Evolutionary conservation across 2,888 invertebrate genomes (phyloP).

Genomic region (Euclidia mi): DNA sequence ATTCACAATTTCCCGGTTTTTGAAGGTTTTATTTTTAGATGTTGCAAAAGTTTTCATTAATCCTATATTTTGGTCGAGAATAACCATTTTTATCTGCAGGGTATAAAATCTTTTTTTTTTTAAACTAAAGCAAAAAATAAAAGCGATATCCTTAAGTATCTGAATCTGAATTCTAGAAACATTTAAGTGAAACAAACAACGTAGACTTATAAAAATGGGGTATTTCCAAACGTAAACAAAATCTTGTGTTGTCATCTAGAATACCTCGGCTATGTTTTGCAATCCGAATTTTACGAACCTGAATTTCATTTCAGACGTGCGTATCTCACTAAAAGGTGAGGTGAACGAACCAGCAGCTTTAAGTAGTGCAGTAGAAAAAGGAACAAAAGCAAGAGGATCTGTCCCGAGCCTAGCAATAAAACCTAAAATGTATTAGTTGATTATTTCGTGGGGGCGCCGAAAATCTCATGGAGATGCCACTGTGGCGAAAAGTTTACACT

Average conservation of each 20-base stretch:
- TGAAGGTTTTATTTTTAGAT: not conserved
- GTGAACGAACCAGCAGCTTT: slow-evolving; percentile 10
- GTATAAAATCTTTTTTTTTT: slow-evolving; percentile 6
- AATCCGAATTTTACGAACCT: slow-evolving; percentile 55
- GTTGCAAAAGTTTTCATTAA: slow-evolving; percentile 5
- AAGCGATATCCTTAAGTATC: slow-evolving; percentile 22
- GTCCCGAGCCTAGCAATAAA: slow-evolving; percentile 1
- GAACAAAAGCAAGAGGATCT: slow-evolving; percentile 3
- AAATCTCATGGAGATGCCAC: not conserved
- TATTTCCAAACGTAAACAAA: slow-evolving; percentile 43
- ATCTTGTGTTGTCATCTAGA: slow-evolving; percentile 57
- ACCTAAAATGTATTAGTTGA: slow-evolving; percentile 15
- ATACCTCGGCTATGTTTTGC: slow-evolving; percentile 51
- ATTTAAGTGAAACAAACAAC: slow-evolving; percentile 46
- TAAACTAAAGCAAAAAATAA: too few species aligned
- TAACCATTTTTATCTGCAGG: slow-evolving; percentile 7
- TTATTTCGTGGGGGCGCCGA: not conserved
- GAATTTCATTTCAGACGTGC: slow-evolving; percentile 57
- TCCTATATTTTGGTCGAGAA: slow-evolving; percentile 2
- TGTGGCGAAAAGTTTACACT: not conserved
- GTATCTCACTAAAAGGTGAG: slow-evolving; percentile 32
- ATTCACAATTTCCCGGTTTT: not conserved
- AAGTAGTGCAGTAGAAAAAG: slow-evolving; percentile 12
- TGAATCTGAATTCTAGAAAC: slow-evolving; percentile 24
- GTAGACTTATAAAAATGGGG: slow-evolving; percentile 47